Conservation (phyloP, 2,888 invertebrate genomes). For the Zaprionus obscuricornis region DNA sequence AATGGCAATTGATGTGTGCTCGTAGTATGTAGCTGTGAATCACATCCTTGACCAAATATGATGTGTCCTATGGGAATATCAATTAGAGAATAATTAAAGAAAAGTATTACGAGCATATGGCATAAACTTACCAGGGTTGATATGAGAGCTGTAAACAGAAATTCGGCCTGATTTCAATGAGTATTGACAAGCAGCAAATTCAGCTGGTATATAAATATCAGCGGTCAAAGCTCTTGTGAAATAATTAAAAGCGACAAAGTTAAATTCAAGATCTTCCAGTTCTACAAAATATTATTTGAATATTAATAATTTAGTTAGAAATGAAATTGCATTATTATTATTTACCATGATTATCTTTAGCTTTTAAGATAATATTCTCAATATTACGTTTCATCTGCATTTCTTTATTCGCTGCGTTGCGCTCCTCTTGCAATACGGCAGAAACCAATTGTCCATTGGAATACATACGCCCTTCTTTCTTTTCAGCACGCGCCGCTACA, state of each 20-base stretch:
- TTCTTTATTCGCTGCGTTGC: constrained; percentile 44
- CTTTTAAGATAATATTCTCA: constrained; percentile 64
- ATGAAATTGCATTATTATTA: too few species aligned
- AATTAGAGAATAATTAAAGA: neutral
- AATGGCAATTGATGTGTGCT: constrained; percentile 84
- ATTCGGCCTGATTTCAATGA: constrained; percentile 83
- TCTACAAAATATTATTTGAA: constrained; percentile 55
- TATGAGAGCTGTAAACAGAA: constrained; percentile 81
- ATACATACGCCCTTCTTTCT: constrained; percentile 56
- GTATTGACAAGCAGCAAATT: constrained; percentile 84
- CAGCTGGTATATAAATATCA: constrained; percentile 84
- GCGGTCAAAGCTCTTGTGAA: constrained; percentile 68
- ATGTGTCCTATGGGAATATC: constrained; percentile 61
- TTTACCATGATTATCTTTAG: constrained; percentile 65
- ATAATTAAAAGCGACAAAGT: constrained; percentile 80
- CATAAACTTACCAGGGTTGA: constrained; percentile 82
- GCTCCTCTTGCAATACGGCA: constrained; percentile 55
- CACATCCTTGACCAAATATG: constrained; percentile 83
- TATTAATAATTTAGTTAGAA: neutral
- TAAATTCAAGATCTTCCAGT: constrained; percentile 67
- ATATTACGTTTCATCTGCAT: constrained; percentile 73
- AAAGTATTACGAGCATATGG: neutral
- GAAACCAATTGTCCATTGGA: constrained; percentile 68
- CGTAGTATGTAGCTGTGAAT: constrained; percentile 82
- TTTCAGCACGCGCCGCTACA: neutral